Conservation (phyloP, 2,888 invertebrate genomes). For the Pollenia angustigena region DNA sequence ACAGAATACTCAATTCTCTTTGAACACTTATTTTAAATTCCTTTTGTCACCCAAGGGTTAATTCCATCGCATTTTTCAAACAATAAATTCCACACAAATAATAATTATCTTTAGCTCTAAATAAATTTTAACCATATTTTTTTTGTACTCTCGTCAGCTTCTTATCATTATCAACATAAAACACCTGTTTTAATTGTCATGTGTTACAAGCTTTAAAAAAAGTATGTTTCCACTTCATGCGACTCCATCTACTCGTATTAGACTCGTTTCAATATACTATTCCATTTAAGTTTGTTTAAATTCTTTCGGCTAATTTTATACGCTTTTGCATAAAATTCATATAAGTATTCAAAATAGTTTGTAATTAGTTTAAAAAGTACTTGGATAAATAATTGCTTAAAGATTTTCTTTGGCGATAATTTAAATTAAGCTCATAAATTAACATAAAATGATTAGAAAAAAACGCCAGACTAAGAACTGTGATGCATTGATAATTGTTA, state of each 20-base stretch:
- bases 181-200: slow-evolving; percentile 57
- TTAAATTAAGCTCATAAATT: slow-evolving; percentile 61
- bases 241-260: not conserved
- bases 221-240: not conserved
- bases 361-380: slow-evolving; percentile 54
- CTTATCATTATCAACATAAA: slow-evolving; percentile 42
- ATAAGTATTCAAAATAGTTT: slow-evolving; percentile 11
- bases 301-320: too few relatives aligned
- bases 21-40: too few relatives aligned
- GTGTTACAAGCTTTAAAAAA: slow-evolving; percentile 10
- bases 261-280: slow-evolving; percentile 1
- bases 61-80: not conserved
- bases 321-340: slow-evolving; percentile 12
- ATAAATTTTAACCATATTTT: slow-evolving; percentile 28
- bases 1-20: too few relatives aligned
- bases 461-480: not conserved
- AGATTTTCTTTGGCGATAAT: slow-evolving; percentile 62
- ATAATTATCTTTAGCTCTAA: not conserved
- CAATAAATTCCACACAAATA: not conserved
- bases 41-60: not conserved
- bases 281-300: not conserved
- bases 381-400: slow-evolving; percentile 52
- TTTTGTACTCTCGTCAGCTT: not conserved
- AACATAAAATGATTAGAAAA: slow-evolving; percentile 9
- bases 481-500: not conserved